These are phyloP conservation scores for Malurus alboscapulatus DNA, from an alignment of 2,113 vertebrate genomes.

Conservation along the genomic window DNA sequence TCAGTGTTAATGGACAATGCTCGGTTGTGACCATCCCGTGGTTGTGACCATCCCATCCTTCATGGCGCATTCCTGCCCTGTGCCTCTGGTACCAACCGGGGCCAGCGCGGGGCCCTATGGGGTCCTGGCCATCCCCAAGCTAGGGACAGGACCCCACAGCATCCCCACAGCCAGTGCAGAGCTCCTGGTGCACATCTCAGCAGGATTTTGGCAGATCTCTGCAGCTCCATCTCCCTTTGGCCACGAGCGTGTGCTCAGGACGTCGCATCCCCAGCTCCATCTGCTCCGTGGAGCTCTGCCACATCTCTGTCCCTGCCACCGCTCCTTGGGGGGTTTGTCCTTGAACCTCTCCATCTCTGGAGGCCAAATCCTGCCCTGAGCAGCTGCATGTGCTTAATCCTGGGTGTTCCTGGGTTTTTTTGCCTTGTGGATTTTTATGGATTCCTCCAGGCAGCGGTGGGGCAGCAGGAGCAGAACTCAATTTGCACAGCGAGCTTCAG, in stretches of 20 bases:
- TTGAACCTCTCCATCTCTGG: neutral
- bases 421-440: neutral
- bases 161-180: neutral
- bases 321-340: neutral
- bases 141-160: neutral
- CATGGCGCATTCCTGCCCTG: neutral
- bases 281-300: neutral
- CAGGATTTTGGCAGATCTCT: neutral
- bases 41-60: neutral
- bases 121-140: neutral
- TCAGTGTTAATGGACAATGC: neutral
- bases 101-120: neutral
- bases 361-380: neutral
- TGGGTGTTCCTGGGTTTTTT: neutral
- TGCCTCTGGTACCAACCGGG: neutral
- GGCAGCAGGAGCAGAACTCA: rapidly evolving
- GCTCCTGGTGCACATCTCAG: neutral
- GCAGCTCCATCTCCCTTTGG: neutral
- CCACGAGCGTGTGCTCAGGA: neutral
- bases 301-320: rapidly evolving
- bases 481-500: neutral
- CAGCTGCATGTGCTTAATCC: neutral
- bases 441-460: neutral
- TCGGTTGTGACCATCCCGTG: neutral
- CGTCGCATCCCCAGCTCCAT: neutral